These are phyloP conservation scores for Epinotia brunnichana DNA, from an alignment of 2,888 invertebrate genomes.

Conservation along the genomic window DNA sequence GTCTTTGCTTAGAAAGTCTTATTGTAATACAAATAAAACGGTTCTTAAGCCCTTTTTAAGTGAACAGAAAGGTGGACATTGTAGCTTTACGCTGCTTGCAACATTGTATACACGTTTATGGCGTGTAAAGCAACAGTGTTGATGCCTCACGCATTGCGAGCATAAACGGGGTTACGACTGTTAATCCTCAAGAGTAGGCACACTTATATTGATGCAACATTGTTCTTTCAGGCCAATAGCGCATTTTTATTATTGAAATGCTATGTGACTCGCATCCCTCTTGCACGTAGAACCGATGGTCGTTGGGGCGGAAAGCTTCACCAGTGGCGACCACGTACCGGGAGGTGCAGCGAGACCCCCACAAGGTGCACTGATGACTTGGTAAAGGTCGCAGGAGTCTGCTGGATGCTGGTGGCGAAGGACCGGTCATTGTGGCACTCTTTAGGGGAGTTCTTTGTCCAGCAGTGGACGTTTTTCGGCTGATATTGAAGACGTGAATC, in stretches of 20 bases:
- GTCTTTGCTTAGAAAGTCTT: background rate
- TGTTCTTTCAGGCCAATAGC: background rate
- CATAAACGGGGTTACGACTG: slow-evolving; percentile 14
- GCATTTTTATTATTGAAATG: background rate
- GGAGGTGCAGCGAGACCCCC: too few relatives aligned
- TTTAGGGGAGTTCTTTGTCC: too few relatives aligned
- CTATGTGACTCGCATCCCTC: too few relatives aligned
- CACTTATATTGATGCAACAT: background rate
- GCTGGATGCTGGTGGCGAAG: too few relatives aligned
- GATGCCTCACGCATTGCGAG: slow-evolving; percentile 7
- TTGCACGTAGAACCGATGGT: too few relatives aligned
- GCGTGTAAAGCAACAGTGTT: slow-evolving; percentile 23
- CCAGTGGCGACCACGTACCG: too few relatives aligned
- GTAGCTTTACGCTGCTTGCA: slow-evolving; percentile 1
- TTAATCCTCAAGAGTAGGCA: slow-evolving; percentile 9
- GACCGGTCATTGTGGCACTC: too few relatives aligned
- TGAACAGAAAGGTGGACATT: background rate
- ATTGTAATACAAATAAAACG: background rate
- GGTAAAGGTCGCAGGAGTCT: too few relatives aligned
- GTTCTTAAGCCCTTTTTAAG: background rate
- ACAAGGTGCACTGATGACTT: too few relatives aligned
- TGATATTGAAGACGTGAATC: too few relatives aligned
- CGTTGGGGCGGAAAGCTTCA: too few relatives aligned
- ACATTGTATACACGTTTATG: slow-evolving; percentile 26
- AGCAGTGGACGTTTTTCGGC: too few relatives aligned